Evolutionary conservation across 2,113 vertebrate genomes (phyloP).

Genomic region (Labrus mixtus): DNA sequence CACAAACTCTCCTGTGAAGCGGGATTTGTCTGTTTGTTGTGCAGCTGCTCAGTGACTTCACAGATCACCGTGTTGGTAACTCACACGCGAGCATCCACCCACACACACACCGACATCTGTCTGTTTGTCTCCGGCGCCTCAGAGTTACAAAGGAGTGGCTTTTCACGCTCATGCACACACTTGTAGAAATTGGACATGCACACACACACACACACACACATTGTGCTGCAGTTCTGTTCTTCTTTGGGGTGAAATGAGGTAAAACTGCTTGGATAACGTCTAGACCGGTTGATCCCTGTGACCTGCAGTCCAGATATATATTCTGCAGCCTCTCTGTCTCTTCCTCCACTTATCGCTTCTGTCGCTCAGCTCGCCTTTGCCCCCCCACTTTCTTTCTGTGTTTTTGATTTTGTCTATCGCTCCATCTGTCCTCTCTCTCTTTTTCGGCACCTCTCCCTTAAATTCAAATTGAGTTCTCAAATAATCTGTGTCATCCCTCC

Average conservation of each 20-base stretch:
- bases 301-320: constrained; percentile 31
- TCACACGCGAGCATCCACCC: constrained; percentile 19
- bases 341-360: constrained; percentile 6
- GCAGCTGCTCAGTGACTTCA: constrained; percentile 22
- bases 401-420: not conserved
- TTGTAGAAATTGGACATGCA: not conserved
- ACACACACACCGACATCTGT: constrained; percentile 16
- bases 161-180: not conserved
- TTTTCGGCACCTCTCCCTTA: not conserved
- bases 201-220: not conserved
- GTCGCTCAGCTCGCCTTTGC: not conserved
- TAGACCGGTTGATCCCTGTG: constrained; percentile 55
- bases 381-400: not conserved
- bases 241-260: constrained; percentile 38
- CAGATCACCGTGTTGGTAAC: constrained; percentile 26
- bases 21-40: constrained; percentile 20
- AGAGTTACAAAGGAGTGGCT: constrained; percentile 12
- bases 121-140: not conserved
- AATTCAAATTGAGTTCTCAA: not conserved
- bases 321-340: constrained; percentile 21
- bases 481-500: not conserved
- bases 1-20: constrained; percentile 18
- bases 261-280: constrained; percentile 41
- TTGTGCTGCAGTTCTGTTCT: not conserved
- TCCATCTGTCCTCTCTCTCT: not conserved